Evolutionary conservation across 2,113 vertebrate species (phyloP).

Genomic region (Stegostoma tigrinum): DNA sequence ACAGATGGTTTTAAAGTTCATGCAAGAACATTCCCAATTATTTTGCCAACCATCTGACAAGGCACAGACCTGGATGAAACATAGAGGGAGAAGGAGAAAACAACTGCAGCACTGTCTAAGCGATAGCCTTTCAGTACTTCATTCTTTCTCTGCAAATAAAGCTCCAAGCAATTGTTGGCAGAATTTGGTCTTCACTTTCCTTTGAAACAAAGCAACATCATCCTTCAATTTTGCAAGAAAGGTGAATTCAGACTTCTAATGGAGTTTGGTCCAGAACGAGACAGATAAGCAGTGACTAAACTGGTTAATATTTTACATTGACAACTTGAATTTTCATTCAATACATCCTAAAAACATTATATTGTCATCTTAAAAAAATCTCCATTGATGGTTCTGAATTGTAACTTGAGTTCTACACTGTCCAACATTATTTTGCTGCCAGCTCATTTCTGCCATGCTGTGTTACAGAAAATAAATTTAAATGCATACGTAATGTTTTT

Average conservation of each 20-base stretch:
- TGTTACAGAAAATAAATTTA: not conserved
- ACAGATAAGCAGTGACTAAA: not conserved
- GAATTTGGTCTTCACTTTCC: too few species aligned
- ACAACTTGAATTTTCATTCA: not conserved
- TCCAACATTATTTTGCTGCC: not conserved
- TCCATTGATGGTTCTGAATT: not conserved
- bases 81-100: too few species aligned
- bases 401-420: too few species aligned
- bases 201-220: not conserved
- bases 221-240: not conserved
- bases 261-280: not conserved
- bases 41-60: too few species aligned
- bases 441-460: not conserved
- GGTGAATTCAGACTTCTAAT: not conserved
- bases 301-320: not conserved
- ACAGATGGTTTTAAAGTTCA: too few species aligned
- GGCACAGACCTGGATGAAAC: too few species aligned
- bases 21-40: too few species aligned
- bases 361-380: not conserved
- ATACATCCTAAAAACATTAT: not conserved
- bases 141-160: too few species aligned
- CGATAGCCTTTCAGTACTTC: too few species aligned
- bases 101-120: too few species aligned
- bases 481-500: not conserved
- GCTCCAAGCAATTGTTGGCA: too few species aligned